Evolutionary conservation across 2,113 vertebrate genomes (phyloP).

Genomic region (Acanthisitta chloris): DNA sequence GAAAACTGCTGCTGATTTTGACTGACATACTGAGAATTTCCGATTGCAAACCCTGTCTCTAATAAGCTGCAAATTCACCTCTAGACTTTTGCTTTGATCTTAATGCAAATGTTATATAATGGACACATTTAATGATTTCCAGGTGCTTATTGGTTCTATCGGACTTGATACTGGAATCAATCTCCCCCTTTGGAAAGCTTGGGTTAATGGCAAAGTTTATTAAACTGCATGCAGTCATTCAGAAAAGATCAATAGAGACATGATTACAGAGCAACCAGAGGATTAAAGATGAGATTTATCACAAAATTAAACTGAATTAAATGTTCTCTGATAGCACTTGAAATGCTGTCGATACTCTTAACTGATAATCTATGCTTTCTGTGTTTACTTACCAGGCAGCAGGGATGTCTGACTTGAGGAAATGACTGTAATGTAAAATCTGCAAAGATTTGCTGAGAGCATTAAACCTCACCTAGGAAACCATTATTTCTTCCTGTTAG

Average conservation of each 20-base stretch:
- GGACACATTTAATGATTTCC: constrained; percentile 62
- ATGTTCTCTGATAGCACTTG: constrained; percentile 76
- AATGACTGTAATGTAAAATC: constrained; percentile 52
- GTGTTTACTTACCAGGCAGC: constrained; percentile 67
- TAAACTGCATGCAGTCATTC: constrained; percentile 77
- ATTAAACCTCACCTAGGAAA: constrained; percentile 12
- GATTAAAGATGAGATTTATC: constrained; percentile 80
- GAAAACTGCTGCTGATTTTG: constrained; percentile 35
- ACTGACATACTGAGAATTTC: constrained; percentile 6
- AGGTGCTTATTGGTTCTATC: constrained; percentile 65
- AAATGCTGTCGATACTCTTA: constrained; percentile 77
- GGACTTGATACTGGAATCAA: constrained; percentile 67
- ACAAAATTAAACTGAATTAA: constrained; percentile 82
- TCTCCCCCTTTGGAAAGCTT: constrained; percentile 64
- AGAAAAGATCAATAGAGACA: constrained; percentile 79
- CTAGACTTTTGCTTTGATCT: constrained; percentile 18
- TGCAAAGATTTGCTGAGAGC: constrained; percentile 41
- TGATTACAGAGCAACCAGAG: constrained; percentile 78
- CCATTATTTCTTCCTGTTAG: constrained; percentile 4
- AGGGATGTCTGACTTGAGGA: constrained; percentile 40
- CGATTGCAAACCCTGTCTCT: not conserved
- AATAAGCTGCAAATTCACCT: constrained; percentile 35
- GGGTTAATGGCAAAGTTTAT: constrained; percentile 77
- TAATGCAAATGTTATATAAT: constrained; percentile 54
- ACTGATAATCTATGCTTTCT: constrained; percentile 75